Evolutionary conservation across 2,797 vertebrate genomes (phyloP), one percentile per base, ranked within the genome.

Genomic region (Neosilurus hyrtlii): DNA sequence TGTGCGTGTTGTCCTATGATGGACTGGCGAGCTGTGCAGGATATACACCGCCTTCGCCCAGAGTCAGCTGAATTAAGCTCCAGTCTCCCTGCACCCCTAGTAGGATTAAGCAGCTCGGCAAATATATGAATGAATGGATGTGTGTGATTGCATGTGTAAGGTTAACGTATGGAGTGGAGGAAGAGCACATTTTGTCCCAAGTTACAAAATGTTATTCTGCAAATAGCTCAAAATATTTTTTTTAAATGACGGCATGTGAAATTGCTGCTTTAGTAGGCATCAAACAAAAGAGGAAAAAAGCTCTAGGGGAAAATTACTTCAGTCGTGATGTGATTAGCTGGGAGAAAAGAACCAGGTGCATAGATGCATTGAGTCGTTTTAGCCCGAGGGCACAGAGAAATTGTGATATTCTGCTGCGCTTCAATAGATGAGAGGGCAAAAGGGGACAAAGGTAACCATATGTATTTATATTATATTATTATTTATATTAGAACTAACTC

Each of bases 271-370:
- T 24, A 24, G n/a, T 51, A 43, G 37, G 51, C 14, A 49, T 70
- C 24, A 72, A 72, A 56, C 8, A 30, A 73, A 73, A n/a, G 22
- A 71, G 12, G 7, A 37, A 51, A 6, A 71, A 71, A n/a, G 43
- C 43, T 15, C 43, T 24, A 12, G 12, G 68, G 9, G 12, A n/a
- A n/a, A 24, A 52, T 7, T 14, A 9, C 49, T 15, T 72, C n/a
- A 12, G 5, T 67, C 82, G 62, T 87, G 75, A 89, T 89, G 43
- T 85, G 89, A 92, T 91, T 74, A 24, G 37, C 37, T 71, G 51
- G 20, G 57, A 37, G 67, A 75, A 76, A 62, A 52, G 24, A 43
- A 80, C 56, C 67, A 79, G 67, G 67, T 83, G 66, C 14, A 11
- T 22, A 70, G 35, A 24, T 70, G 26, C 22, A 9, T 66, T 66